These are phyloP conservation scores for Coleophora deauratella DNA, from an alignment of 2,888 invertebrate genomes.

Conservation along the genomic window DNA sequence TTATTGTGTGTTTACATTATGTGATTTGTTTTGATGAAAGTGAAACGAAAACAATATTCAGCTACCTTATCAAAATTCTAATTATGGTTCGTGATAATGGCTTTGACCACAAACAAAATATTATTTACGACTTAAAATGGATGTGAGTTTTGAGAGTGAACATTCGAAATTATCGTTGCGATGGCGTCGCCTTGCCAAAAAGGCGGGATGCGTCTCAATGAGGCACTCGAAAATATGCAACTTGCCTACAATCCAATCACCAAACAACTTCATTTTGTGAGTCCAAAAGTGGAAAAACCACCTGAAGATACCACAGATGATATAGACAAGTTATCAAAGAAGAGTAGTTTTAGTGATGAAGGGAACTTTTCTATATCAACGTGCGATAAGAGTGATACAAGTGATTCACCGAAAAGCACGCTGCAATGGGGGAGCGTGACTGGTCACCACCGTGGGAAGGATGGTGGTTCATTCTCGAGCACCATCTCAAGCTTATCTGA, in stretches of 20 bases:
- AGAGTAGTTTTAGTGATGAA: conserved; percentile 70
- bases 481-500: conserved; percentile 82
- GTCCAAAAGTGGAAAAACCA: conserved; percentile 53
- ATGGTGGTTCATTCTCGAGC: conserved; percentile 79
- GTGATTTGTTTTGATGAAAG: conserved; percentile 5
- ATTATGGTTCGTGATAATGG: conserved; percentile 26
- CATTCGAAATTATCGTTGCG: conserved; percentile 29
- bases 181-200: conserved; percentile 63
- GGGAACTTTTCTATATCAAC: conserved; percentile 66
- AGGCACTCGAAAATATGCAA: conserved; percentile 82
- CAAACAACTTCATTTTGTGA: conserved; percentile 79
- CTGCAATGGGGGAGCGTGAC: conserved; percentile 62
- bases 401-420: conserved; percentile 68
- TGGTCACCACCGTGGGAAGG: conserved; percentile 70
- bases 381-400: conserved; percentile 68
- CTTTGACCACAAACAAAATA: conserved; percentile 23
- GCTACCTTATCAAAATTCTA: conserved; percentile 6
- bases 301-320: conserved; percentile 45
- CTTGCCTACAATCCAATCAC: conserved; percentile 83
- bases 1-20: conserved; percentile 3
- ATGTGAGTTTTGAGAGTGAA: conserved; percentile 14
- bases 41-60: background rate
- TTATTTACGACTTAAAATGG: conserved; percentile 33
- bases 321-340: conserved; percentile 61
- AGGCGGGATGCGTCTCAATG: conserved; percentile 76